Evolutionary conservation across 2,113 vertebrate genomes (phyloP).

Genomic region (Addax nasomaculatus): DNA sequence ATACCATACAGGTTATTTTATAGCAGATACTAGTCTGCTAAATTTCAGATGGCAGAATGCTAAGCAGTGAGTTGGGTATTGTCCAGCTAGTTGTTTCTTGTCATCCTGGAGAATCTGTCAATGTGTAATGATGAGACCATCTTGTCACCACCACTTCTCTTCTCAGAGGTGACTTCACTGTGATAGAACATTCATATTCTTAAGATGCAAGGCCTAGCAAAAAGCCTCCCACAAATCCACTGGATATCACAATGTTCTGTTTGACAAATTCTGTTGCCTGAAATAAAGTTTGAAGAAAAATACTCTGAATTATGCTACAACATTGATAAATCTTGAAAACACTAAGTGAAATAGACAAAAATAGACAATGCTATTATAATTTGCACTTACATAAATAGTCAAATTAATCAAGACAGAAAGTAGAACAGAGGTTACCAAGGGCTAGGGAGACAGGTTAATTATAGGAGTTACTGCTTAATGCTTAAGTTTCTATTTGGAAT

Average conservation of each 20-base stretch:
- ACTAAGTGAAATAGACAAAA: neutral
- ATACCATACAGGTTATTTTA: constrained; percentile 72
- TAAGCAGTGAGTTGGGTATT: constrained; percentile 73
- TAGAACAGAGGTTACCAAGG: neutral
- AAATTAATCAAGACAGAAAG: neutral
- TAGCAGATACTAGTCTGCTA: constrained; percentile 78
- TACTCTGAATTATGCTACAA: constrained; percentile 32
- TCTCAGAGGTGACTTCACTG: neutral
- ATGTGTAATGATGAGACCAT: neutral
- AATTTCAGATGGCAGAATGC: constrained; percentile 77
- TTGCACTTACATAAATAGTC: neutral
- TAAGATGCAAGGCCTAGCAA: constrained; percentile 96
- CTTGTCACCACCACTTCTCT: constrained; percentile 39
- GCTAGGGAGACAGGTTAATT: neutral
- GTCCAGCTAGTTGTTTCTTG: constrained; percentile 65
- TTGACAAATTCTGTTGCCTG: constrained; percentile 97
- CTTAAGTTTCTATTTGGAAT: neutral
- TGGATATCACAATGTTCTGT: constrained; percentile 95
- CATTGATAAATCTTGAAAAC: neutral
- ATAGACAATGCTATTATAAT: neutral
- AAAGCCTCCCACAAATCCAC: constrained; percentile 97
- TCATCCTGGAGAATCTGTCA: constrained; percentile 51
- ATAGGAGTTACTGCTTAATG: neutral
- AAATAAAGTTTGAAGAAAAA: constrained; percentile 64
- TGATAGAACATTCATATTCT: constrained; percentile 45